Conservation (phyloP, 37 sponge, comb jelly and placozoan species). For the Oscarella lobularis region DNA sequence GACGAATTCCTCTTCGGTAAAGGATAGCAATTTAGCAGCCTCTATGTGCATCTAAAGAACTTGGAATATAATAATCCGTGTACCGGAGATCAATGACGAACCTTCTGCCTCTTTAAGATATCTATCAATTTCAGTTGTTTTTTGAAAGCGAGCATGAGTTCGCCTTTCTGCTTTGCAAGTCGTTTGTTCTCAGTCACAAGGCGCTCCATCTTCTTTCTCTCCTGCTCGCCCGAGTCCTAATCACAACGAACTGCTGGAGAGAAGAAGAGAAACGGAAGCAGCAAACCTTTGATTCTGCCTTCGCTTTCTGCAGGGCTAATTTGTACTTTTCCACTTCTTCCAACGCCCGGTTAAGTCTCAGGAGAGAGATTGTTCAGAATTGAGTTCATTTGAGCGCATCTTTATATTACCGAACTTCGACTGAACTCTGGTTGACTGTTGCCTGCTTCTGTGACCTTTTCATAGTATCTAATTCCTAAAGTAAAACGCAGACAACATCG, state of each 20-base stretch:
- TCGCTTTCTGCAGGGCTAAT: slow-evolving; percentile 33
- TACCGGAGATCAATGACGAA: neutral
- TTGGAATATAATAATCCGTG: neutral
- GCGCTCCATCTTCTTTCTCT: slow-evolving; percentile 40
- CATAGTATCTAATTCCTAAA: slow-evolving; percentile 66
- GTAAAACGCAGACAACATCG: neutral
- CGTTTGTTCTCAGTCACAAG: slow-evolving; percentile 55
- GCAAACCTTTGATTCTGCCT: slow-evolving; percentile 44
- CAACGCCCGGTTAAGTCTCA: slow-evolving; percentile 69
- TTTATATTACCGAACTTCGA: slow-evolving; percentile 56
- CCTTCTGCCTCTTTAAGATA: slow-evolving; percentile 89
- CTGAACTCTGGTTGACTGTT: slow-evolving; percentile 42
- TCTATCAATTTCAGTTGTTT: slow-evolving; percentile 96
- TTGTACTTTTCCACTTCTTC: slow-evolving; percentile 93
- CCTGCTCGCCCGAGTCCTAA: slow-evolving; percentile 48
- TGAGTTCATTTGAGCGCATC: neutral
- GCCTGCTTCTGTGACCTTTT: slow-evolving; percentile 56
- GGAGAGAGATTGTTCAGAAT: neutral
- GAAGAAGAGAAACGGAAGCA: neutral
- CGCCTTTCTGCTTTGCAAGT: slow-evolving; percentile 79
- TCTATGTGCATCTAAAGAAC: slow-evolving; percentile 85
- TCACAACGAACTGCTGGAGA: neutral
- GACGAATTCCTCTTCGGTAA: slow-evolving; percentile 95
- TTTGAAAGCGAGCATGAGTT: slow-evolving; percentile 88
- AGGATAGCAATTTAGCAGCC: slow-evolving; percentile 85